Conservation (phyloP, 2,888 invertebrate genomes). For the Andrena flavipes region DNA sequence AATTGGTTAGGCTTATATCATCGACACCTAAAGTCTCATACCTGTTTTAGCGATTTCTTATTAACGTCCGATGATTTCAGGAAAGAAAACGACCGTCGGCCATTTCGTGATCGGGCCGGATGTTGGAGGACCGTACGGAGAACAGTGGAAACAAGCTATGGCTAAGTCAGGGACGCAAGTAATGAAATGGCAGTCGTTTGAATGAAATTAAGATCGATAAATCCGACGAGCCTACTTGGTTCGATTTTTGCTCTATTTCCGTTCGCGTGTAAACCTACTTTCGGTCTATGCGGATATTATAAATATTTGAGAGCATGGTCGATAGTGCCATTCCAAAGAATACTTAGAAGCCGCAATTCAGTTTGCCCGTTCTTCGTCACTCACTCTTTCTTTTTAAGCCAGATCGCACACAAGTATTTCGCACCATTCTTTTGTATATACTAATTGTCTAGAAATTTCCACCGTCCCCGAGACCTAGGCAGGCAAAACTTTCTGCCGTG, state of each 20-base stretch:
- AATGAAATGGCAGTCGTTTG: constrained; percentile 82
- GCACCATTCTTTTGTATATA: constrained; percentile 38
- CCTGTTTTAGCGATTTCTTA: background rate
- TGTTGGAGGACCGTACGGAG: constrained; percentile 85
- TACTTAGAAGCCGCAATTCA: constrained; percentile 24
- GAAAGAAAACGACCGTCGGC: constrained; percentile 89
- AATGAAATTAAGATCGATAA: constrained; percentile 67
- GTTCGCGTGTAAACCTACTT: constrained; percentile 31
- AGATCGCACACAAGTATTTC: constrained; percentile 26
- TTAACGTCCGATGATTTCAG: constrained; percentile 69
- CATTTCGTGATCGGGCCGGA: constrained; percentile 89
- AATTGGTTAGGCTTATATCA: constrained; percentile 84
- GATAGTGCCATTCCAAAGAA: constrained; percentile 59
- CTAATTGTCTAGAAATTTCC: constrained; percentile 14
- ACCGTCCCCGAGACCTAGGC: constrained; percentile 54
- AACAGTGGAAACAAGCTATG: constrained; percentile 88
- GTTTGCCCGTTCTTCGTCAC: constrained; percentile 9
- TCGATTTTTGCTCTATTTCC: constrained; percentile 22
- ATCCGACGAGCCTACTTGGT: background rate
- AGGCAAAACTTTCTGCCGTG: constrained; percentile 21
- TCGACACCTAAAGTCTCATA: background rate
- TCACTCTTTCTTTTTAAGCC: background rate
- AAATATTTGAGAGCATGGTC: constrained; percentile 55
- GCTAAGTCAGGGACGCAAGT: constrained; percentile 82
- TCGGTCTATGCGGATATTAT: constrained; percentile 29